phyloP scores from a whole-genome alignment of 1,140 invertebrate species.

The Caenorhabditis elegans region DNA sequence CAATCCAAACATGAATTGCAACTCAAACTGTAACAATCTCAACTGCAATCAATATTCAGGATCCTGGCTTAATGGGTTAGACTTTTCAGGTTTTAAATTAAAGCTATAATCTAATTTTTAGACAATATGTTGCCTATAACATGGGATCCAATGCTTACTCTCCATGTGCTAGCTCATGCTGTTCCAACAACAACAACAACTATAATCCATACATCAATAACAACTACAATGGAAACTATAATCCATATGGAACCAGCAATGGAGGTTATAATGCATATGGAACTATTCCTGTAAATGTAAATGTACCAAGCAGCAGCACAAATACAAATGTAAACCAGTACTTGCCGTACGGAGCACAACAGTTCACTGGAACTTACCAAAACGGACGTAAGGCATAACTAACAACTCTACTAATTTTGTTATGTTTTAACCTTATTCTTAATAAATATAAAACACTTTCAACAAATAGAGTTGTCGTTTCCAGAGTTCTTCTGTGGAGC shows the following conservation, averaged over 20 bases:
- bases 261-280: no score
- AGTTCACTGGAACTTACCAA: slow-evolving; percentile 23
- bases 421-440: no score
- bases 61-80: not conserved
- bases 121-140: slow-evolving; percentile 16
- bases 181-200: not conserved
- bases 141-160: slow-evolving; percentile 3
- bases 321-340: not conserved
- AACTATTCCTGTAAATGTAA: no score
- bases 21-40: not conserved
- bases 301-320: not conserved
- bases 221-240: not conserved
- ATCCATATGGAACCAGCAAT: not conserved
- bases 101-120: not conserved
- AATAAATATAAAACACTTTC: no score
- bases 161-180: slow-evolving; percentile 1
- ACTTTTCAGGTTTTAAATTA: not conserved
- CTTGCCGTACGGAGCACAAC: slow-evolving; percentile 13
- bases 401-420: no score
- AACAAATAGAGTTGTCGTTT: no score
- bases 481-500: slow-evolving; percentile 16
- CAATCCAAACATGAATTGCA: not conserved
- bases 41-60: slow-evolving; percentile 19
- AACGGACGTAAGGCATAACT: not conserved
- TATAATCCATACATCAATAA: not conserved